Evolutionary conservation across 1,140 invertebrate genomes (phyloP).

Genomic region (Drosophila jambulina): DNA sequence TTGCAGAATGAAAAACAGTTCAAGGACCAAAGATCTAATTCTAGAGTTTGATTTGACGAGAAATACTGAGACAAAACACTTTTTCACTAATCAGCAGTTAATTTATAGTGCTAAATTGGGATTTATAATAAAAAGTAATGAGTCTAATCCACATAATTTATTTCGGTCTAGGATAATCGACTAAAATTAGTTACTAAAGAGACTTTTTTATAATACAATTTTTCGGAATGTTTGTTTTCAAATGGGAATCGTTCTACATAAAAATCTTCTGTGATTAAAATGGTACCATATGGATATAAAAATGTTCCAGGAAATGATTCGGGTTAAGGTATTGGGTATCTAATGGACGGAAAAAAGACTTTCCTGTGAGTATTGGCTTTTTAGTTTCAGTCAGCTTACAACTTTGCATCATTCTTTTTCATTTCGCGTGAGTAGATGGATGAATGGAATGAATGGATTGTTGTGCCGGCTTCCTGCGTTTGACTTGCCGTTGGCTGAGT

Average conservation of each 20-base stretch:
- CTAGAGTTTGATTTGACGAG: conserved; percentile 30
- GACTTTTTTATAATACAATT: background rate
- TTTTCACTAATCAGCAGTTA: background rate
- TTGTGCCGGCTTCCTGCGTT: conserved; percentile 40
- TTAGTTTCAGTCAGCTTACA: conserved; percentile 40
- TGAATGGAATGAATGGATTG: conserved; percentile 54
- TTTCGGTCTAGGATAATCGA: too few species aligned
- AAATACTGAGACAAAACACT: background rate
- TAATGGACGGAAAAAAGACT: conserved; percentile 31
- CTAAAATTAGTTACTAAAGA: too few species aligned
- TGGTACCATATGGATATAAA: background rate
- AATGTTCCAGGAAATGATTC: background rate
- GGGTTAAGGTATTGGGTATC: background rate
- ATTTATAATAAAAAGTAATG: background rate
- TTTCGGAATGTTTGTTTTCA: background rate
- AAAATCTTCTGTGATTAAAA: background rate
- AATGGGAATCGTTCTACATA: background rate
- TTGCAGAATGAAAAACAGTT: conserved; percentile 17
- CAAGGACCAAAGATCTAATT: background rate
- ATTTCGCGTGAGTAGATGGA: conserved; percentile 48
- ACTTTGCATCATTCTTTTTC: conserved; percentile 62
- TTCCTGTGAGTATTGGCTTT: conserved; percentile 21
- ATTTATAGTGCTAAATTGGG: too few species aligned
- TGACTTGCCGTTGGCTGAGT: conserved; percentile 22
- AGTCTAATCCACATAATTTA: too few species aligned